Evolutionary conservation across 2,888 invertebrate species (phyloP), one percentile per base, ranked within the genome.

Genomic region (Microctonus hyperodae): DNA sequence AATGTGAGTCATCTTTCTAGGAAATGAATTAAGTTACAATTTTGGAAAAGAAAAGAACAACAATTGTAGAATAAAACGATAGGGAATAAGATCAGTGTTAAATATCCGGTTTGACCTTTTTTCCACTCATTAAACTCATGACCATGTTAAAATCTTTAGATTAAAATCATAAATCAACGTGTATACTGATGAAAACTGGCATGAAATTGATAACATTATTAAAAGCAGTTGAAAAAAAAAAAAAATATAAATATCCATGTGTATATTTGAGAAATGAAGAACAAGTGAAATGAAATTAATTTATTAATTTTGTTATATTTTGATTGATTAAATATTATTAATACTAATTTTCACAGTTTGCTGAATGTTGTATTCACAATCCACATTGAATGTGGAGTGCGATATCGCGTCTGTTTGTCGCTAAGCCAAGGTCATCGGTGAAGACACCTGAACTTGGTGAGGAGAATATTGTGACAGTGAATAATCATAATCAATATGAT

Each of bases 361-460:
- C 23, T 33, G 51, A 28, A 23, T 37, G 23, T 23, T 20, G 57
- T 50, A 48, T 16, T 40, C 50, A 48, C 25, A 70, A 3, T 50
- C 50, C 31, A 61, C 69, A 69, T 81, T 84, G 84, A 83, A 84
- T 84, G 84, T 84, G 84, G 84, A 82, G 79, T 79, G 77, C 81
- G 74, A 81, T 84, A 73, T 81, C 83, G 73, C 81, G 82, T 69
- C 73, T 84, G 70, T 84, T 84, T 75, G 67, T 58, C 48, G 78
- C 75, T 65, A 80, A 79, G 70, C 76, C 78, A 75, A 79, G 79
- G 71, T 71, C 73, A 68, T 74, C 76, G 74, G 76, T 77, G 67
- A 69, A 68, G 55, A 70, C 74, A 71, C 73, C 75, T 65, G 75
- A 74, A 69, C 73, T 72, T 66, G 67, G 65, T 70, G 70, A 76